Base-by-base conservation (phyloP, 1,140 invertebrate species). In the Hesperophylax magnus region DNA sequence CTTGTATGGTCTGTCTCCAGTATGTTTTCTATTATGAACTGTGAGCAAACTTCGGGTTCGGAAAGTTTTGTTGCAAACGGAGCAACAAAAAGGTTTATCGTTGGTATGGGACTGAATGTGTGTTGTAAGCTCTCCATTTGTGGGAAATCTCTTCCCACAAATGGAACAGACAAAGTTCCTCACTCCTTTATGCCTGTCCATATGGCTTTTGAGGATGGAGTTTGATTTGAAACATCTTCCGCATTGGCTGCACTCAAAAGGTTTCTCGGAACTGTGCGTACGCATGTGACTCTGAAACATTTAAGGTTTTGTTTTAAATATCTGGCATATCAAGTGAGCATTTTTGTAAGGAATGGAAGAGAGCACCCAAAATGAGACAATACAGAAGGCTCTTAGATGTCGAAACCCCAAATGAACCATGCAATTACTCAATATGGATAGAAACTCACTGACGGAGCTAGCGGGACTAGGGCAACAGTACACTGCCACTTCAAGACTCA, bases 21-120 rank as follows among this genome's bases (percentile, higher is more conserved):
- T 93, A 84, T 94, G 93, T 17, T 92, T 78, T 65, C 80, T 61
- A 52, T 72, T 81, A 74, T 81, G 80, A 11, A 72, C 76, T n/a
- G 56, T 27, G 3, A 81, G 87, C 84, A 96, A 94, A 84, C 95
- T 94, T 0, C 94, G 94, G 56, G 94, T 88, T 11, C 93, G 94
- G 31, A 81, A 81, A 3, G n/a, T 39, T 27, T 76, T 72, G 2
- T 60, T 52, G 39, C 80, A 81, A 15, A 63, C 2, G 18, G 24
- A 20, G n/a, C 80, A 81, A 20, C 31, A 52, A 47, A 61, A 78
- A 22, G 76, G 54, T 63, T 58, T 71, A 5, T 72, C 56, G 22
- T 78, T 78, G 20, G 65, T 78, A 58, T 81, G 80, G 17, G 80
- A 78, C 18, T 54, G 24, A 18, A 71, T 75, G 47, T 81, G 80